Conservation (phyloP, 2,113 vertebrate species). For the Anarrhichthys ocellatus region DNA sequence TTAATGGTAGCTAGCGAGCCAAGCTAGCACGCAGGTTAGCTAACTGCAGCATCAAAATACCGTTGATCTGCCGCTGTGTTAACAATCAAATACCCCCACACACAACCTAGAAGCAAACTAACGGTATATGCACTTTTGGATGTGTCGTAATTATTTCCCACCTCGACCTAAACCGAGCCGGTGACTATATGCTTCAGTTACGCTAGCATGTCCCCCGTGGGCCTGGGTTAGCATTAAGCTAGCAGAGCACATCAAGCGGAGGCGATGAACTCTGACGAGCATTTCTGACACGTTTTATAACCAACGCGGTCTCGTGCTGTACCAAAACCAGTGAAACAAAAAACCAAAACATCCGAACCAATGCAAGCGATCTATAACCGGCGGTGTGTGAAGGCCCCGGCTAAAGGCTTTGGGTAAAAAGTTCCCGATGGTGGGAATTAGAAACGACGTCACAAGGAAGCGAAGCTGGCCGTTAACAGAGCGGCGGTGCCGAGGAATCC, state of each 20-base stretch:
- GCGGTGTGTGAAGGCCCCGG: background rate
- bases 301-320: background rate
- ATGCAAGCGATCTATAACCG: background rate
- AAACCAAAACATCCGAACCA: background rate
- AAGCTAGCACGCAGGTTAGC: constrained; percentile 56
- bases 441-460: constrained; percentile 88
- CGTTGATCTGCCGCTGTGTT: background rate
- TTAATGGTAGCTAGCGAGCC: constrained; percentile 24
- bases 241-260: constrained; percentile 46
- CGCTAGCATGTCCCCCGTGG: constrained; percentile 60
- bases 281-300: constrained; percentile 61
- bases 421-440: constrained; percentile 77
- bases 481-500: constrained; percentile 45
- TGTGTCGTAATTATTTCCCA: background rate
- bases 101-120: accelerated
- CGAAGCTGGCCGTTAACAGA: constrained; percentile 60
- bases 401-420: constrained; percentile 49
- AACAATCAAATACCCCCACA: background rate
- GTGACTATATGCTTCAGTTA: constrained; percentile 30
- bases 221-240: constrained; percentile 64
- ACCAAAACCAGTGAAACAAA: background rate
- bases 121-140: background rate
- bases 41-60: constrained; percentile 55
- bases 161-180: constrained; percentile 16
- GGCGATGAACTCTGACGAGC: constrained; percentile 49